Base-by-base conservation (phyloP, 2,888 invertebrate species). In the Peribatodes rhomboidaria region DNA sequence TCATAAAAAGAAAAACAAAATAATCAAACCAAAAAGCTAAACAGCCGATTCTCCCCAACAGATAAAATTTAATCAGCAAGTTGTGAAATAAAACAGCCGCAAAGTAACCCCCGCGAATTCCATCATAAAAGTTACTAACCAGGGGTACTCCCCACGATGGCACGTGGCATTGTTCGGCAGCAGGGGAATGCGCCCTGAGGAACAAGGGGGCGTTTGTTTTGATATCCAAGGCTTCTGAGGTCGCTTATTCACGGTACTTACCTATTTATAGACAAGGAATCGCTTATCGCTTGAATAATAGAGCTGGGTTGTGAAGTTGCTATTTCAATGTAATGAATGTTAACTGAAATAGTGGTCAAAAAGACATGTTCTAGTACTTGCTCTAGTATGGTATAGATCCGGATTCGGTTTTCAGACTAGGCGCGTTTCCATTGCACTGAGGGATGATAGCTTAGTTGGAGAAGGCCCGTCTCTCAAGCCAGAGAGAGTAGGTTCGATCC, bases 101-200 rank as follows among this genome's bases (percentile, higher is more conserved):
- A 20, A 31, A 33, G 22, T 27, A 60, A 41, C 46, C 55, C 22
- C 55, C 33, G 56, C 39, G 31, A 10, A n/a, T n/a, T 58, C 18
- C 46, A 14, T 22, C 57, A 63, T 54, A 33, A 58, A 64, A 64
- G 46, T 57, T 62, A 57, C 52, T 39, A 57, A 46, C 20, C 50
- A 46, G 39, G 56, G 44, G 18, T 13, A 20, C 47, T 56, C 53
- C 58, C 55, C 31, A 14, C 50, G 14, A 49, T 53, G 55, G 22
- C 63, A 59, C 50, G 55, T 41, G 60, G 37, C 20, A 52, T 56
- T 42, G n/a, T n/a, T 31, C 50, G 59, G 42, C 59, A 49, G 20
- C 35, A 33, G 10, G 20, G 22, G n/a, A n/a, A n/a, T n/a, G n/a
- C n/a, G n/a, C n/a, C n/a, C 27, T 10, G 41, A 16, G 22, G 22